These are phyloP conservation scores for Eupithecia subfuscata DNA, from an alignment of 2,888 invertebrate species.

Conservation along the genomic window DNA sequence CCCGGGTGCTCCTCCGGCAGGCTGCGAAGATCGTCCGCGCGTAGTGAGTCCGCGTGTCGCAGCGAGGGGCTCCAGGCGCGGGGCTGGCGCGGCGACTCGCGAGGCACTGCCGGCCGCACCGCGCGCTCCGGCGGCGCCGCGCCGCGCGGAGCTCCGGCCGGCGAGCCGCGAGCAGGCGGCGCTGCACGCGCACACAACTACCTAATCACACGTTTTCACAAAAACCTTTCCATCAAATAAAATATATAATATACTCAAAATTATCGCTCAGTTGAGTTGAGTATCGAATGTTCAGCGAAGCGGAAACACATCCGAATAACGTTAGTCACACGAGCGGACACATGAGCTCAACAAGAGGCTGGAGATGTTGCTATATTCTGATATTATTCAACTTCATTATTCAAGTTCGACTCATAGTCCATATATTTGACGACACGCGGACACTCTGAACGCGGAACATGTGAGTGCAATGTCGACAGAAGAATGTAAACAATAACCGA, in stretches of 20 bases:
- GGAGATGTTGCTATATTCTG: not conserved
- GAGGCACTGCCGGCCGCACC: constrained; percentile 20
- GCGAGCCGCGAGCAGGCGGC: not conserved
- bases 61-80: not conserved
- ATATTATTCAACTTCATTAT: not conserved
- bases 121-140: not conserved
- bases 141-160: not conserved
- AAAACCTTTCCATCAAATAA: not conserved
- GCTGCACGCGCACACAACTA: not conserved
- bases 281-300: not conserved
- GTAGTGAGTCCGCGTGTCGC: not conserved
- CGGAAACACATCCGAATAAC: not conserved
- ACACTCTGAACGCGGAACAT: not conserved
- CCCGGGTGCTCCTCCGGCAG: not conserved
- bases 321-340: not conserved
- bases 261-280: not conserved
- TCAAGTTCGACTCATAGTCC: not conserved
- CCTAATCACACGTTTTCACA: not conserved
- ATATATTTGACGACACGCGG: not conserved
- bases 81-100: constrained; percentile 19
- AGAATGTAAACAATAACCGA: constrained; percentile 1
- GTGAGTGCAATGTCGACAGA: not conserved
- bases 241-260: not conserved
- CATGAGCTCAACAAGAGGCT: too few species aligned
- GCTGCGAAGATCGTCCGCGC: not conserved